Evolutionary conservation across 53 echinoderm and acorn worm species (phyloP).

Genomic region (Holothuria leucospilota): DNA sequence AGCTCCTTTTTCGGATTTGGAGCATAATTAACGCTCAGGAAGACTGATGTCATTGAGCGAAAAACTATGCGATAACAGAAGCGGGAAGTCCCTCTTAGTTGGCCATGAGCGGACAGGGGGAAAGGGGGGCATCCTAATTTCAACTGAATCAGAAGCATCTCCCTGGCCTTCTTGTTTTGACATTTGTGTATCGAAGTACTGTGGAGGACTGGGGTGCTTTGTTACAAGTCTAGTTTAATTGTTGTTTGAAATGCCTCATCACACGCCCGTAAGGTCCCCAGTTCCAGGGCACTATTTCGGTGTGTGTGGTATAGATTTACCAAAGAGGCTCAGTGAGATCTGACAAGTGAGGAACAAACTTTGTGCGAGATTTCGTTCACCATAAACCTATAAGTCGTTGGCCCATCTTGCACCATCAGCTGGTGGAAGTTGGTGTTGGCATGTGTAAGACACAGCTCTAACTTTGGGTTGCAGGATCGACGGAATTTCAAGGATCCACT

Average conservation of each 20-base stretch:
- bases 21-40: too few species aligned
- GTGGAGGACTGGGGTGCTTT: conserved; percentile 36
- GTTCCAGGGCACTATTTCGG: conserved; percentile 4
- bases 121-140: too few species aligned
- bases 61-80: too few species aligned
- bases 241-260: conserved; percentile 25
- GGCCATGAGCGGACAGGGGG: too few species aligned
- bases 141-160: conserved; percentile 39
- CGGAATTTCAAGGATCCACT: conserved; percentile 36
- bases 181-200: conserved; percentile 20
- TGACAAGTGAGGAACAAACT: conserved; percentile 22
- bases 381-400: conserved; percentile 38
- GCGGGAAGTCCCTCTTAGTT: conserved; percentile 47
- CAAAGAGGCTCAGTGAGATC: neutral
- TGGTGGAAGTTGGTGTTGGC: conserved; percentile 24
- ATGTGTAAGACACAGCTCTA: conserved; percentile 5
- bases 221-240: conserved; percentile 22
- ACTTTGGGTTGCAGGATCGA: conserved; percentile 48
- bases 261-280: conserved; percentile 45
- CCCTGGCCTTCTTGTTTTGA: conserved; percentile 47
- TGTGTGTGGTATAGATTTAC: conserved; percentile 28
- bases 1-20: too few species aligned
- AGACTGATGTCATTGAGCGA: too few species aligned
- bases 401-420: conserved; percentile 35
- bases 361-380: conserved; percentile 40